Conservation (phyloP, 2,888 invertebrate species). For the Herminia tarsipennalis region DNA sequence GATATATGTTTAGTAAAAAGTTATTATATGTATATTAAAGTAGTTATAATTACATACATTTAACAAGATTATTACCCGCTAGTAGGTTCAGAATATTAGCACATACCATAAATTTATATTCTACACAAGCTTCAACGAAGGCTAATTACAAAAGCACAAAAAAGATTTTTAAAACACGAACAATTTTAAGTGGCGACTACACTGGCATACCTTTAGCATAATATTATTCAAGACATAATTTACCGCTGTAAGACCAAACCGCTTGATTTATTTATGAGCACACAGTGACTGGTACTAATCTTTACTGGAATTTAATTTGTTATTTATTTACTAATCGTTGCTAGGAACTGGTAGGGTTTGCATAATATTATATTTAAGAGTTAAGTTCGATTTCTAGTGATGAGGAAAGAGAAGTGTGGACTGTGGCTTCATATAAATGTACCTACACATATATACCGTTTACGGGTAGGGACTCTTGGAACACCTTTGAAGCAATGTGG, state of each 20-base stretch:
- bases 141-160: conserved; percentile 50
- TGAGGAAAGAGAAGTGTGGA: too few species aligned
- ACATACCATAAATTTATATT: too few species aligned
- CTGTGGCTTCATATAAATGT: too few species aligned
- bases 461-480: too few species aligned
- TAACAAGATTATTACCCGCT: too few species aligned
- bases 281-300: conserved; percentile 77
- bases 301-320: conserved; percentile 81
- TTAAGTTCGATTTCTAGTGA: conserved; percentile 38
- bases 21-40: too few species aligned
- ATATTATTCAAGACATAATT: conserved; percentile 82
- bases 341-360: conserved; percentile 58
- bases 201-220: conserved; percentile 68
- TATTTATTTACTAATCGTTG: conserved; percentile 79
- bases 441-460: too few species aligned
- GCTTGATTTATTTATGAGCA: conserved; percentile 81
- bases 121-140: conserved; percentile 22
- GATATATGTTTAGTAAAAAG: too few species aligned
- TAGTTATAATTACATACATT: background rate
- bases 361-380: conserved; percentile 47
- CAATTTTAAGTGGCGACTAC: conserved; percentile 42
- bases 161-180: conserved; percentile 40
- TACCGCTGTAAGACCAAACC: conserved; percentile 65
- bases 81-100: too few species aligned
- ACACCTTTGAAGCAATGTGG: too few species aligned